A percentile compares a stretch with the other conserved stretches of the same genome.
Evolutionary conservation across 2,888 invertebrate genomes (phyloP).

Genomic region (Caenorhabditis sp.): DNA sequence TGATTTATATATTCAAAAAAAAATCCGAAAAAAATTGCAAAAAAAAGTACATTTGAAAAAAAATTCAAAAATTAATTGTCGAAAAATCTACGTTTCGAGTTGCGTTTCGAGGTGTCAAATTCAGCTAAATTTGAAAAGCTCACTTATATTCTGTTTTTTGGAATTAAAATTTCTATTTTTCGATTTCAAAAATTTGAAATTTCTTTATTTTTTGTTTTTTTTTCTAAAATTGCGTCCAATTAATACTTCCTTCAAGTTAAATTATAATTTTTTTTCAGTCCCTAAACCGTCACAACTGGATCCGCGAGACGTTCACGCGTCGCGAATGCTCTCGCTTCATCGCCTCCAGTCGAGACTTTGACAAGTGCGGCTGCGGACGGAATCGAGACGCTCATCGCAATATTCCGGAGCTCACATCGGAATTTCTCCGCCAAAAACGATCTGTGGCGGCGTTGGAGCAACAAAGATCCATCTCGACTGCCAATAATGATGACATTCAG

Average conservation of each 20-base stretch:
- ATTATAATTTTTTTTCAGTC: constrained; percentile 61
- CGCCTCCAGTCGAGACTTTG: constrained; percentile 72
- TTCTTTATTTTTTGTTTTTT: background rate
- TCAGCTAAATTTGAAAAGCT: no score
- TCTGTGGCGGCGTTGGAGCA: constrained; percentile 44
- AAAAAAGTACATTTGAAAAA: no score
- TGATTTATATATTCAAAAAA: no score
- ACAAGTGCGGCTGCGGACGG: constrained; percentile 80
- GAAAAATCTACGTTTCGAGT: no score
- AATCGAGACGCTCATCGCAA: constrained; percentile 66
- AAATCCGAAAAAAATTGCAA: no score
- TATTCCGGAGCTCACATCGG: constrained; percentile 62
- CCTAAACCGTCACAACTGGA: constrained; percentile 86
- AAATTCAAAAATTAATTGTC: no score
- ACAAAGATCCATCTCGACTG: constrained; percentile 19
- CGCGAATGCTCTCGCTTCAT: constrained; percentile 88
- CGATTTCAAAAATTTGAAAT: no score
- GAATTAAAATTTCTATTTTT: no score
- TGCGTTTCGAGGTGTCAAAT: no score
- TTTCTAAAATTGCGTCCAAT: no score
- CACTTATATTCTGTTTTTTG: background rate
- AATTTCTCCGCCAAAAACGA: constrained; percentile 49
- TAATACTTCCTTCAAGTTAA: background rate
- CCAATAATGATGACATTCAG: constrained; percentile 24
- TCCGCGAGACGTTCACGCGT: constrained; percentile 95